Conservation (phyloP, 2,113 vertebrate genomes). For the Erythrocercus mccallii region DNA sequence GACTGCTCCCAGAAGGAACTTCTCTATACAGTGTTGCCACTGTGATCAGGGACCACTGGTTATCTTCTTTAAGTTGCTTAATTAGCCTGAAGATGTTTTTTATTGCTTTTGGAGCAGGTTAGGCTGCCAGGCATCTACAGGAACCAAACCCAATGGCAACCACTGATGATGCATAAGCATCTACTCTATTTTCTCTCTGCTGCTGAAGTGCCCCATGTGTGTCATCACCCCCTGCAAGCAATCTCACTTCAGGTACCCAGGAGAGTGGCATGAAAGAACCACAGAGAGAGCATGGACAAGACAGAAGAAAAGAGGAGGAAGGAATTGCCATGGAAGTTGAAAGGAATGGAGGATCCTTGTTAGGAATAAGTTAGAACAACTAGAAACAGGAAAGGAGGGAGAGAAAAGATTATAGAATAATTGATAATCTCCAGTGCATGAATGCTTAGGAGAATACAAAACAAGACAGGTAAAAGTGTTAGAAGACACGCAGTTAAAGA, state of each 20-base stretch:
- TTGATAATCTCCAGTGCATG: neutral
- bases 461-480: neutral
- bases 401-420: neutral
- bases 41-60: neutral
- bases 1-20: neutral
- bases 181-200: neutral
- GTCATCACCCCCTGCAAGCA: neutral
- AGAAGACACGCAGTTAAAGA: neutral
- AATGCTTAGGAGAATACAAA: neutral
- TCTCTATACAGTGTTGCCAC: neutral
- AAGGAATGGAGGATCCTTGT: neutral
- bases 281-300: neutral
- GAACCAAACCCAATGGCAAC: neutral
- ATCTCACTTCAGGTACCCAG: neutral
- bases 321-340: neutral
- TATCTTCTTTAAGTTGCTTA: neutral
- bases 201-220: neutral
- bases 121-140: neutral
- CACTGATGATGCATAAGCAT: neutral
- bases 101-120: neutral
- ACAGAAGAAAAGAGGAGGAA: neutral
- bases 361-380: neutral
- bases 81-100: neutral
- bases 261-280: neutral
- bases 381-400: neutral